Evolutionary conservation across 2,797 vertebrate species (phyloP).

Genomic region (Spondyliosoma cantharus): DNA sequence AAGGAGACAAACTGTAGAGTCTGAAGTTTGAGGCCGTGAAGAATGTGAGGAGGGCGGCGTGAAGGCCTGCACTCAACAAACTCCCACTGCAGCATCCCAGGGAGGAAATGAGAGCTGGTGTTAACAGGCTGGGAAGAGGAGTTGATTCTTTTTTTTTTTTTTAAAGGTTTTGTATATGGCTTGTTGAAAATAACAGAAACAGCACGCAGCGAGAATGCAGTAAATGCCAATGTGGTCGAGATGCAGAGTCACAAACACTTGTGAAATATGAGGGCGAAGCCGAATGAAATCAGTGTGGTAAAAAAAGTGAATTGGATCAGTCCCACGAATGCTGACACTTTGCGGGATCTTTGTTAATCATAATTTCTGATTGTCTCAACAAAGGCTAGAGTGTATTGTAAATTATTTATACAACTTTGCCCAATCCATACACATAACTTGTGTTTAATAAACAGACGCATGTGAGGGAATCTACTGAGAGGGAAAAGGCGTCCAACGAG

Average conservation of each 20-base stretch:
- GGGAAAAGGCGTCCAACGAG: neutral
- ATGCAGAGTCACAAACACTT: constrained; percentile 23
- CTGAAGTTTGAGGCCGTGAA: constrained; percentile 50
- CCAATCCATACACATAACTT: no score
- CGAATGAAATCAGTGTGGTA: neutral
- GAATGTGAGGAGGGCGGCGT: constrained; percentile 47
- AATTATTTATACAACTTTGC: neutral
- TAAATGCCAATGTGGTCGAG: constrained; percentile 49
- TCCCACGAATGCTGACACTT: neutral
- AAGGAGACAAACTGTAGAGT: constrained; percentile 43
- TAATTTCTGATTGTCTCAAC: neutral
- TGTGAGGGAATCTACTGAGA: neutral
- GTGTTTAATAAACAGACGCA: neutral
- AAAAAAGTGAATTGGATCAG: constrained; percentile 5
- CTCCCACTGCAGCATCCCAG: constrained; percentile 51
- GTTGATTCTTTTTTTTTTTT: neutral
- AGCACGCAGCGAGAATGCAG: constrained; percentile 29
- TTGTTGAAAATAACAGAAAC: constrained; percentile 42
- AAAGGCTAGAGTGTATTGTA: neutral
- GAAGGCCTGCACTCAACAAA: constrained; percentile 41
- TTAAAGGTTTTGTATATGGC: constrained; percentile 15
- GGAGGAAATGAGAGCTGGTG: constrained; percentile 53
- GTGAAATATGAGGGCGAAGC: constrained; percentile 12
- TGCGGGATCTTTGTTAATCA: neutral
- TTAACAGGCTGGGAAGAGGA: constrained; percentile 43